Percentiles rank a stretch among this genome's conserved stretches.
Conservation (phyloP, 2,113 vertebrate species). For the Catharus minimus region DNA sequence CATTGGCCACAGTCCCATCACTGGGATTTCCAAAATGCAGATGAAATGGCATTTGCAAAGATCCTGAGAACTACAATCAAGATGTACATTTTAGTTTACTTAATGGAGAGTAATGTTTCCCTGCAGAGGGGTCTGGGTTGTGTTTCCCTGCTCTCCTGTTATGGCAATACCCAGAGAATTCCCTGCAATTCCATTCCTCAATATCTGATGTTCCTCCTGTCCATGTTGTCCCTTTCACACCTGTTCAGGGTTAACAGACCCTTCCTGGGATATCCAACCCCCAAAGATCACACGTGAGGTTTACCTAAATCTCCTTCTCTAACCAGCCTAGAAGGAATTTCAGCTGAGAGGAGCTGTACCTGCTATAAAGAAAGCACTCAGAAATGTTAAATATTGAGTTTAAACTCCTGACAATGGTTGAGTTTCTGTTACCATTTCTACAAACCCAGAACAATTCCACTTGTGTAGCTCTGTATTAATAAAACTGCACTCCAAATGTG, state of each 20-base stretch:
- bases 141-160: neutral
- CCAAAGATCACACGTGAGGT: neutral
- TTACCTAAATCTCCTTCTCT: neutral
- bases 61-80: neutral
- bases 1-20: neutral
- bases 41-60: neutral
- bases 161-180: neutral
- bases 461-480: neutral
- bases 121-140: neutral
- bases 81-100: neutral
- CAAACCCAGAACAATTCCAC: neutral
- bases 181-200: neutral
- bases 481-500: neutral
- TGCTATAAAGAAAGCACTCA: neutral
- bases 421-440: neutral
- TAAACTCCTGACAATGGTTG: neutral
- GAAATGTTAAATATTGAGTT: neutral
- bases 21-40: neutral
- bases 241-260: neutral
- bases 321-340: neutral
- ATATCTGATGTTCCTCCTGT: neutral
- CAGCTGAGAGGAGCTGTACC: neutral
- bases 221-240: neutral
- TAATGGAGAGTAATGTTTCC: neutral
- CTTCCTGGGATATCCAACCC: neutral